These are phyloP conservation scores for Helostoma temminkii DNA, from an alignment of 2,797 vertebrate species.

Conservation along the genomic window DNA sequence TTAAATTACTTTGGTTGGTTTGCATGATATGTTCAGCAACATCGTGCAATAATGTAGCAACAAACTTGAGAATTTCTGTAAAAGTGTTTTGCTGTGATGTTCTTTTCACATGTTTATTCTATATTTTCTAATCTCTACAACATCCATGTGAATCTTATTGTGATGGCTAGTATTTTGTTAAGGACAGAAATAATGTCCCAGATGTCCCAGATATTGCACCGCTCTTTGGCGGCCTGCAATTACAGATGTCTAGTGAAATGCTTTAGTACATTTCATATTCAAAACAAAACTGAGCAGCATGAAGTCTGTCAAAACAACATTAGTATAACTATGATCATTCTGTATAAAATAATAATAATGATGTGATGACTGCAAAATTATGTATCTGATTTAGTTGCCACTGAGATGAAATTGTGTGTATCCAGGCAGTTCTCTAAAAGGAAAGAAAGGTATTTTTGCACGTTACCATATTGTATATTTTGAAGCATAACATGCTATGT, in stretches of 20 bases:
- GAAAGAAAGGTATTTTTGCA: too few species aligned
- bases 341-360: too few species aligned
- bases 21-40: not conserved
- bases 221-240: slow-evolving; percentile 24
- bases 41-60: not conserved
- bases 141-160: slow-evolving; percentile 29
- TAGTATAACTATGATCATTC: too few species aligned
- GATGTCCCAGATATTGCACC: slow-evolving; percentile 48
- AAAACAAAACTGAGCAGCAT: slow-evolving; percentile 4
- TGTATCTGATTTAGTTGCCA: too few species aligned
- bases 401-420: too few species aligned
- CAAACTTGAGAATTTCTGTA: slow-evolving; percentile 5
- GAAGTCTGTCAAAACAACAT: not conserved
- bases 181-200: slow-evolving; percentile 52
- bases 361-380: too few species aligned
- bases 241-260: slow-evolving; percentile 31
- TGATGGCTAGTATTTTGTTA: slow-evolving; percentile 28
- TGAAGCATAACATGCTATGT: not conserved
- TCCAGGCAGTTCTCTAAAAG: too few species aligned
- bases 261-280: not conserved
- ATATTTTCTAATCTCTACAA: slow-evolving; percentile 39
- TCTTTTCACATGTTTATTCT: slow-evolving; percentile 4
- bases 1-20: not conserved
- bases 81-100: slow-evolving; percentile 6
- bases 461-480: too few species aligned